These are phyloP conservation scores for Pseudochaenichthys georgianus DNA, from an alignment of 2,797 vertebrate species.

Conservation along the genomic window DNA sequence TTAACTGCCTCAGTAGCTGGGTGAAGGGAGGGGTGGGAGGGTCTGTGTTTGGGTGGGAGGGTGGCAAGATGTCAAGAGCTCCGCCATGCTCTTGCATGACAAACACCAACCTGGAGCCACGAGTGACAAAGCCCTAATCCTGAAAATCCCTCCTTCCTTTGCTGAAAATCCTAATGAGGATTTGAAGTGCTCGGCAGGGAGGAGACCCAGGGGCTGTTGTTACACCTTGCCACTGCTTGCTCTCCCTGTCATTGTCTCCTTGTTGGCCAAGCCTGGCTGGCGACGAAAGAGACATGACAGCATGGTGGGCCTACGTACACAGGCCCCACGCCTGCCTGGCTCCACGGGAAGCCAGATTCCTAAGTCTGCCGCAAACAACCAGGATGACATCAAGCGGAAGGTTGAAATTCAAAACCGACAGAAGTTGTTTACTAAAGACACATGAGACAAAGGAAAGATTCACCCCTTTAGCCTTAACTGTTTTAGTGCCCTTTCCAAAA, in stretches of 20 bases:
- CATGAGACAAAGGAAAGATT: constrained; percentile 55
- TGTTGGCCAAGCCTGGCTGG: constrained; percentile 83
- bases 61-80: constrained; percentile 69
- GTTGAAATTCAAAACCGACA: constrained; percentile 72
- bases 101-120: constrained; percentile 86
- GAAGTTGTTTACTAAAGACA: constrained; percentile 70
- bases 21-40: constrained; percentile 55
- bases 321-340: constrained; percentile 76
- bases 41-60: constrained; percentile 56
- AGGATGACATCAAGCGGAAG: constrained; percentile 70
- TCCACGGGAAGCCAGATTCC: constrained; percentile 81
- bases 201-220: constrained; percentile 78
- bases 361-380: constrained; percentile 77
- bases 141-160: constrained; percentile 82
- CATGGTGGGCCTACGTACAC: constrained; percentile 76
- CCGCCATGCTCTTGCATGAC: constrained; percentile 82
- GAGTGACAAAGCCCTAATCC: constrained; percentile 86
- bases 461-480: constrained; percentile 30
- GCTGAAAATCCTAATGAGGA: constrained; percentile 87
- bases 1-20: constrained; percentile 46
- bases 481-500: constrained; percentile 20
- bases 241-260: constrained; percentile 81
- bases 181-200: constrained; percentile 84
- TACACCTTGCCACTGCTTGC: constrained; percentile 83
- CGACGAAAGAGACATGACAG: constrained; percentile 85